Evolutionary conservation across 1,140 invertebrate genomes (phyloP).

Genomic region (Calosoma granatense): DNA sequence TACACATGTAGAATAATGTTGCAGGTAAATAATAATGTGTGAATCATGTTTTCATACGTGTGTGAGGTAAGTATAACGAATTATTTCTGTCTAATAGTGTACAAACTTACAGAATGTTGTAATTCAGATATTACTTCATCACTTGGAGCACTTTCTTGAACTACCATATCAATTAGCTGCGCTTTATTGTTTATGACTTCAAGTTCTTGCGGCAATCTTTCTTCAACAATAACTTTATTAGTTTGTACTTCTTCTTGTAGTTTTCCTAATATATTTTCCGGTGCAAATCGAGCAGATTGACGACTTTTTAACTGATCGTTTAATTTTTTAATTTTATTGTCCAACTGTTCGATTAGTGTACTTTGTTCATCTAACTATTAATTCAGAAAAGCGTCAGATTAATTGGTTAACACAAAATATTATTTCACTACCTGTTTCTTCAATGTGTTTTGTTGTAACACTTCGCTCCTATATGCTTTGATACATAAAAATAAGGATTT

Average conservation of each 20-base stretch:
- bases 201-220: constrained; percentile 69
- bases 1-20: too few relatives aligned
- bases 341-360: background rate
- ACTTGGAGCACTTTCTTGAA: constrained; percentile 54
- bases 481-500: background rate
- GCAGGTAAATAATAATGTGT: too few relatives aligned
- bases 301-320: background rate
- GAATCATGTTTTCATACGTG: too few relatives aligned
- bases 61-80: too few relatives aligned
- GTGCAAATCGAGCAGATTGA: background rate
- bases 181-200: constrained; percentile 49
- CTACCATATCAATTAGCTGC: constrained; percentile 56
- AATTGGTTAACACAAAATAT: too few relatives aligned
- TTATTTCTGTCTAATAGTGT: too few relatives aligned
- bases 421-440: background rate
- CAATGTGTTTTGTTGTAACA: background rate
- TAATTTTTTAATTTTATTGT: background rate
- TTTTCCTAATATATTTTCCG: background rate
- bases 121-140: constrained; percentile 55
- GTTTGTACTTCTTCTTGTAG: constrained; percentile 32
- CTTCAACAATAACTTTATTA: constrained; percentile 63
- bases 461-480: background rate
- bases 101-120: constrained; percentile 44
- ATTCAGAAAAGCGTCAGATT: background rate
- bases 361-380: background rate